phyloP scores from a whole-genome alignment of 2,113 vertebrate species.

The Scytalopus superciliaris region DNA sequence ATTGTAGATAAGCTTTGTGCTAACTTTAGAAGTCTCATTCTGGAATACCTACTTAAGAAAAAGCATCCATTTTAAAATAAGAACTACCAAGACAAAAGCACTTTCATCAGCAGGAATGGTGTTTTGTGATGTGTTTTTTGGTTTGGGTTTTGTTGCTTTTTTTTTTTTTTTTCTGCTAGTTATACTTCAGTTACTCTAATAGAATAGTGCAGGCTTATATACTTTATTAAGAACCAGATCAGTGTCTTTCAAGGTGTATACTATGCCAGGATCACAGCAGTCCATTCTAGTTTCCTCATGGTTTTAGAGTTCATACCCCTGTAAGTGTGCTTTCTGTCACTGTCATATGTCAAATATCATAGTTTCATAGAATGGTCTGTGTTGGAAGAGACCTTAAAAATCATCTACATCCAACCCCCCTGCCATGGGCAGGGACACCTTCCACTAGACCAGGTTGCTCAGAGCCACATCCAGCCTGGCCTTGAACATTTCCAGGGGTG shows the following conservation, averaged over 20 bases:
- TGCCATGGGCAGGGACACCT: no score
- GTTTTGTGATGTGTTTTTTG: not conserved
- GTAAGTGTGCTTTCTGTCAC: not conserved
- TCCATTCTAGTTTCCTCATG: not conserved
- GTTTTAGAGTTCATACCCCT: not conserved
- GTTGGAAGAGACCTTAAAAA: not conserved
- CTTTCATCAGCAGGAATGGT: not conserved
- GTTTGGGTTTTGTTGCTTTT: not conserved
- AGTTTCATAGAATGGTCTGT: not conserved
- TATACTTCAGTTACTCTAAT: not conserved
- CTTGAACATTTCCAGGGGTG: not conserved
- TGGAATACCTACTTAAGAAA: not conserved
- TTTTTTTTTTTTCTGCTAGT: not conserved
- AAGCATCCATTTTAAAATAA: not conserved
- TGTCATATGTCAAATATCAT: not conserved
- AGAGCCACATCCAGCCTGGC: not conserved
- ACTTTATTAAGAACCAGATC: not conserved
- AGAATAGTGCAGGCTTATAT: not conserved
- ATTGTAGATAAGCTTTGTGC: not conserved
- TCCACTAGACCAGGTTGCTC: not conserved
- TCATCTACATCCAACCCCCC: fast-evolving
- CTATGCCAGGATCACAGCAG: not conserved
- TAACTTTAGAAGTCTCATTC: not conserved
- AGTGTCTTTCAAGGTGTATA: not conserved
- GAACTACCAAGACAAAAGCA: not conserved